These are phyloP conservation scores for Pristiophorus japonicus DNA, from an alignment of 2,113 vertebrate species.

Conservation along the genomic window DNA sequence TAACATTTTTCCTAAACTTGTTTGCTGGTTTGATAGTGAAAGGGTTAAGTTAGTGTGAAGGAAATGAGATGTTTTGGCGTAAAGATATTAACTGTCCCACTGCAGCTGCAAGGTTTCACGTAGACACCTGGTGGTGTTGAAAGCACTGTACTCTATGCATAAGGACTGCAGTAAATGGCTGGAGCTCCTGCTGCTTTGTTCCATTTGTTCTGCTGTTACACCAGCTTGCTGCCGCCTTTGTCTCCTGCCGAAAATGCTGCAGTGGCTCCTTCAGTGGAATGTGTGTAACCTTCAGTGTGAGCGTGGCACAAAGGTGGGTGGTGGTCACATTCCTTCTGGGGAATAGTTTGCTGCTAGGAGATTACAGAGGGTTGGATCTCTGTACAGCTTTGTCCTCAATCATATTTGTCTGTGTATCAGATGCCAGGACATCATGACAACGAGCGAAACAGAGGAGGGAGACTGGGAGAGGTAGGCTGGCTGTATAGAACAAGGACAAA, in stretches of 20 bases:
- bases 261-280: slow-evolving; percentile 42
- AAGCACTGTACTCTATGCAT: slow-evolving; percentile 40
- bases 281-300: slow-evolving; percentile 43
- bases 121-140: slow-evolving; percentile 55
- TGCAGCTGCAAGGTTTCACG: slow-evolving; percentile 55
- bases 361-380: slow-evolving; percentile 27
- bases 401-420: slow-evolving; percentile 25
- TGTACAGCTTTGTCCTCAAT: not conserved
- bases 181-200: slow-evolving; percentile 53
- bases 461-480: slow-evolving; percentile 14
- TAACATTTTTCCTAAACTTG: not conserved
- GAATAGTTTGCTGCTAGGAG: not conserved
- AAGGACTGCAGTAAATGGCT: slow-evolving; percentile 56
- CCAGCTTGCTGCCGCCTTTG: slow-evolving; percentile 45
- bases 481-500: not conserved
- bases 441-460: not conserved
- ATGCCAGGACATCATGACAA: slow-evolving; percentile 17
- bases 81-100: slow-evolving; percentile 48
- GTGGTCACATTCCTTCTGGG: slow-evolving; percentile 2
- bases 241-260: slow-evolving; percentile 46
- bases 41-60: slow-evolving; percentile 35
- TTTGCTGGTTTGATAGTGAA: not conserved
- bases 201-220: slow-evolving; percentile 50
- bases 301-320: slow-evolving; percentile 48
- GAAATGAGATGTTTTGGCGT: slow-evolving; percentile 36